A percentile compares a stretch with the other conserved stretches of the same genome.
Conservation (phyloP, 1,140 invertebrate species). For the Drosophila triauraria region DNA sequence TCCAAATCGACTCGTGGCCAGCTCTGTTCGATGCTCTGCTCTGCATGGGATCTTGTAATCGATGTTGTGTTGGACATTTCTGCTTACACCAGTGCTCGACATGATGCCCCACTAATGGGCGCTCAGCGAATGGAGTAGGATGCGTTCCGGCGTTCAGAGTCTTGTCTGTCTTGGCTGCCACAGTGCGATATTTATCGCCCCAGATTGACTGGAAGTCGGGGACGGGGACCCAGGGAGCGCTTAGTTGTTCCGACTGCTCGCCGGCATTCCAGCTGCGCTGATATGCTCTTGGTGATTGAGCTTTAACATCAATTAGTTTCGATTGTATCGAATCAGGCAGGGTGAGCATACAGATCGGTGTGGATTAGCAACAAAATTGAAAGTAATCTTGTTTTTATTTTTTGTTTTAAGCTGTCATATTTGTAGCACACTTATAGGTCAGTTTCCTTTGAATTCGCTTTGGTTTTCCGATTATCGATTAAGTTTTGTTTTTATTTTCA, state of each 20-base stretch:
- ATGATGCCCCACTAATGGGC: slow-evolving; percentile 68
- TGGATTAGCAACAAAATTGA: not conserved
- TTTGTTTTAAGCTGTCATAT: too few relatives aligned
- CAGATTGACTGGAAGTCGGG: slow-evolving; percentile 45
- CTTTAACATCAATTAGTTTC: slow-evolving; percentile 45
- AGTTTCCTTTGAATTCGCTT: too few relatives aligned
- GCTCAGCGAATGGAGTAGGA: slow-evolving; percentile 11
- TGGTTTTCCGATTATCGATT: too few relatives aligned
- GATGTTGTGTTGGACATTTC: slow-evolving; percentile 70
- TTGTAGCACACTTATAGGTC: too few relatives aligned
- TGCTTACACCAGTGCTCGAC: slow-evolving; percentile 61
- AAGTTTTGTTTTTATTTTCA: too few relatives aligned
- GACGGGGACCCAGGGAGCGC: not conserved
- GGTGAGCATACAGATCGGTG: not conserved
- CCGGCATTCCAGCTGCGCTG: slow-evolving; percentile 20
- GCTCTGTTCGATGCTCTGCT: slow-evolving; percentile 25
- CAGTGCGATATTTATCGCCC: slow-evolving; percentile 68
- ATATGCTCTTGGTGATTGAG: slow-evolving; percentile 41
- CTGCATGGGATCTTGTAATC: slow-evolving; percentile 72
- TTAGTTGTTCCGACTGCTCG: not conserved
- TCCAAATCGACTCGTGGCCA: slow-evolving; percentile 50
- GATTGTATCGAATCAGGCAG: slow-evolving; percentile 34
- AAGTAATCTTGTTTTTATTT: too few relatives aligned
- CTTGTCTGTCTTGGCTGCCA: slow-evolving; percentile 23
- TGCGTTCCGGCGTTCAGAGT: not conserved